Base-by-base conservation (phyloP, 2,888 invertebrate species). In the Sipha maydis region DNA sequence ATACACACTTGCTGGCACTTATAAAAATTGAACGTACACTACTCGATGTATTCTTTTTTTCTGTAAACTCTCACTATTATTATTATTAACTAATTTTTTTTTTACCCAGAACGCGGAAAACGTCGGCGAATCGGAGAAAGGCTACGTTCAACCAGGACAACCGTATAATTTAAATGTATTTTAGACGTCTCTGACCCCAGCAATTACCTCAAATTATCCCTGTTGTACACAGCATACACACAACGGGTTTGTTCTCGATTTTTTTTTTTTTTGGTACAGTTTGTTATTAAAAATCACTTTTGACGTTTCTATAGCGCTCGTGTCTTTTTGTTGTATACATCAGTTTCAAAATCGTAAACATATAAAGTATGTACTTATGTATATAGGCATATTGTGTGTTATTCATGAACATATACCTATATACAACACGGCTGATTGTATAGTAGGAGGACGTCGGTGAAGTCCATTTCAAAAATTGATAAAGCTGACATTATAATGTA, bases 271-370 rank as follows among this genome's bases (percentile, higher is more conserved):
- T 21, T 69, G 54, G 25, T 71, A 79, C 76, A 82, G 88, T 88
- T 88, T 88, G 88, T 88, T 88, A 88, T 88, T 88, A 88, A 88
- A 88, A 88, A 88, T 88, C 88, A 88, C 88, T 88, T 88, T 88
- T 88, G 88, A 88, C 88, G 88, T 88, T 88, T 88, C 88, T 88
- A 75, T 80, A 73, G 82, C 79, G 75, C n/a, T 54, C 75, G 38
- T 79, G 85, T 79, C 78, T 78, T 34, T 78, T 83, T 48, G 56
- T 75, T 28, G 75, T 84, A n/a, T 54, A 54, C 77, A 85, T 78
- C 77, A 78, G 69, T 78, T 85, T 85, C 69, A 76, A 83, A 83
- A 54, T 31, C 71, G 82, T 82, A 82, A 69, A 48, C n/a, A 69
- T 41, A 67, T n/a, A 14, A 48, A 11, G 14, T 48, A 48, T 48